These are phyloP conservation scores for Metopia argyrocephala DNA, from an alignment of 2,888 invertebrate genomes.

Conservation along the genomic window DNA sequence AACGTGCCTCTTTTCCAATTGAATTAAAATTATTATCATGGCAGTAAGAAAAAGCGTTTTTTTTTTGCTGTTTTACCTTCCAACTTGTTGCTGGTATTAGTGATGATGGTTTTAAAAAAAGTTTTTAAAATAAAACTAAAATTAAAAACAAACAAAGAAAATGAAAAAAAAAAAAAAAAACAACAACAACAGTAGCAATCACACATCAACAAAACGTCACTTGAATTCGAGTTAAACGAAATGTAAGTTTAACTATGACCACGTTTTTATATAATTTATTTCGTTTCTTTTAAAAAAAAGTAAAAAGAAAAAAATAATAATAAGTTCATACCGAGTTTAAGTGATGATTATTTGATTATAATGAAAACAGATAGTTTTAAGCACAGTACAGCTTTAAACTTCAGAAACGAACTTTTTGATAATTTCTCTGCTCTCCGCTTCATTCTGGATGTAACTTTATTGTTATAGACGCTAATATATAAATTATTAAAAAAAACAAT, in stretches of 20 bases:
- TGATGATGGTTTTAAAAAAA: constrained; percentile 6
- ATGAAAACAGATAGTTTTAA: too few relatives aligned
- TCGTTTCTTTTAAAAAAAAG: not conserved
- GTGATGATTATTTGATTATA: too few relatives aligned
- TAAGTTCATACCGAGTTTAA: too few relatives aligned
- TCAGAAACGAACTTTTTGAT: too few relatives aligned
- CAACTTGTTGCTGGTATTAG: constrained; percentile 20
- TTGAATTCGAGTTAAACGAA: constrained; percentile 39
- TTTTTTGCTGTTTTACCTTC: constrained; percentile 7
- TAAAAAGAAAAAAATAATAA: not conserved
- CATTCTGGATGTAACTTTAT: too few relatives aligned
- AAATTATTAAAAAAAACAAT: too few relatives aligned
- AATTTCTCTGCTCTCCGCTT: too few relatives aligned
- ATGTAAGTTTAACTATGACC: constrained; percentile 30
- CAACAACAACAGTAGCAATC: constrained; percentile 47
- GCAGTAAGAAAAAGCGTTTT: constrained; percentile 47
- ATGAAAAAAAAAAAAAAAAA: constrained; percentile 5
- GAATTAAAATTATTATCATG: constrained; percentile 63
- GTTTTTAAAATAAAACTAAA: not conserved
- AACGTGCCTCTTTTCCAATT: constrained; percentile 63
- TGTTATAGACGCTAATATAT: too few relatives aligned
- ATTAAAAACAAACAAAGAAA: not conserved
- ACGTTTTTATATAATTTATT: constrained; percentile 46
- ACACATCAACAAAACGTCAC: constrained; percentile 58
- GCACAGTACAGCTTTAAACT: too few relatives aligned